phyloP scores from a whole-genome alignment of 2,797 vertebrate genomes.

The Sparus aurata region DNA sequence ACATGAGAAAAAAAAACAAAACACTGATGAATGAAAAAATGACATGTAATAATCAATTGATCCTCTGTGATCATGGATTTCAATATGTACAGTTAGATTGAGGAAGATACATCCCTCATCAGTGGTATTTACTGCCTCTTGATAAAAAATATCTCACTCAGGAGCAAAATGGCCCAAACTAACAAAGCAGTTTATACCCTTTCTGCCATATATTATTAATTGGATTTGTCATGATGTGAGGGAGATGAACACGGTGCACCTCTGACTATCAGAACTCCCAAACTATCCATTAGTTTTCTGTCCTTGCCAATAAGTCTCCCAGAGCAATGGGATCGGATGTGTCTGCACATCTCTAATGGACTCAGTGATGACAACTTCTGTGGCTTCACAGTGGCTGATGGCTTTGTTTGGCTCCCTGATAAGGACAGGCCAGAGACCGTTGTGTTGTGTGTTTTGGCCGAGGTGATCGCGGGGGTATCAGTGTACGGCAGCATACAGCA shows the following conservation, averaged over 20 bases:
- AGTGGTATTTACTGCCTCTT: neutral
- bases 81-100: no score
- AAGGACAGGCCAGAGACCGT: conserved; percentile 47
- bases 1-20: no score
- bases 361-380: conserved; percentile 65
- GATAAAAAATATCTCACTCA: conserved; percentile 8
- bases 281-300: conserved; percentile 70
- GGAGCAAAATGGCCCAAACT: neutral
- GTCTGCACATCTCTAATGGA: conserved; percentile 74
- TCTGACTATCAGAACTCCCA: conserved; percentile 58
- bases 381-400: conserved; percentile 51
- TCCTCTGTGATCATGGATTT: no score
- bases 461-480: conserved; percentile 32
- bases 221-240: conserved; percentile 46
- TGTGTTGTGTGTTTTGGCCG: conserved; percentile 27
- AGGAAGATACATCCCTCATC: neutral
- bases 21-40: no score
- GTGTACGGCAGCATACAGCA: conserved; percentile 18
- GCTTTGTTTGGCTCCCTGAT: conserved; percentile 65
- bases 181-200: neutral
- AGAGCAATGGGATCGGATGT: conserved; percentile 55
- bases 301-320: conserved; percentile 61
- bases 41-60: no score
- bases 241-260: conserved; percentile 54
- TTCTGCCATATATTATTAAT: neutral